Evolutionary conservation across 1,140 invertebrate genomes (phyloP).

Genomic region (Formica selysi): DNA sequence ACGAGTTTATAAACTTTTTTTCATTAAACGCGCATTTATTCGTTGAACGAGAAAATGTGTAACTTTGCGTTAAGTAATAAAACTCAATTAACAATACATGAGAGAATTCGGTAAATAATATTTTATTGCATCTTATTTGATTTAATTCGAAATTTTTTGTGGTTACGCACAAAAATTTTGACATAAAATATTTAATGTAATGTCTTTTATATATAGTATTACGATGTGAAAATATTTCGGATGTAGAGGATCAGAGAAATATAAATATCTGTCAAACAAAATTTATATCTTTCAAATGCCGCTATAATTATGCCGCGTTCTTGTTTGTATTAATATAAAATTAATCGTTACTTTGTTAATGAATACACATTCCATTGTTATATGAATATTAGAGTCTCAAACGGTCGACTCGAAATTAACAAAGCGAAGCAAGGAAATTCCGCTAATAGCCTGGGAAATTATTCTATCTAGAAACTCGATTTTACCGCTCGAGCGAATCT

Average conservation of each 20-base stretch:
- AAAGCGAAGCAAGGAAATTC: neutral
- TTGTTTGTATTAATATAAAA: constrained; percentile 6
- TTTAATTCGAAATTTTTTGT: neutral
- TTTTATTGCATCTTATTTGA: neutral
- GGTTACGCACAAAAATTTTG: neutral
- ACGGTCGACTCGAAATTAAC: constrained; percentile 21
- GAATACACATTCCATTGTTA: neutral
- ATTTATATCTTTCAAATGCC: neutral
- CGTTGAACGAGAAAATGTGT: neutral
- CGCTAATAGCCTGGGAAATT: constrained; percentile 18
- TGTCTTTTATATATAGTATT: too few species aligned
- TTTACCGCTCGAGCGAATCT: constrained; percentile 32
- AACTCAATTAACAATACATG: neutral
- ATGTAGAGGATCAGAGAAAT: neutral
- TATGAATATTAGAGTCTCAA: neutral
- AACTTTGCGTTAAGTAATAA: neutral
- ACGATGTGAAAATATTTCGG: neutral
- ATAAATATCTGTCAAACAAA: neutral
- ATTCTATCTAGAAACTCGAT: constrained; percentile 41
- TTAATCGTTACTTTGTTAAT: neutral
- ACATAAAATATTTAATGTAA: neutral
- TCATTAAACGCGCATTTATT: neutral
- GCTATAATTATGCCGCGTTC: neutral
- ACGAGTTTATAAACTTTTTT: neutral
- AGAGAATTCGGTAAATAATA: neutral